Base-by-base conservation (phyloP, 2,888 invertebrate species). In the Meganola albula region DNA sequence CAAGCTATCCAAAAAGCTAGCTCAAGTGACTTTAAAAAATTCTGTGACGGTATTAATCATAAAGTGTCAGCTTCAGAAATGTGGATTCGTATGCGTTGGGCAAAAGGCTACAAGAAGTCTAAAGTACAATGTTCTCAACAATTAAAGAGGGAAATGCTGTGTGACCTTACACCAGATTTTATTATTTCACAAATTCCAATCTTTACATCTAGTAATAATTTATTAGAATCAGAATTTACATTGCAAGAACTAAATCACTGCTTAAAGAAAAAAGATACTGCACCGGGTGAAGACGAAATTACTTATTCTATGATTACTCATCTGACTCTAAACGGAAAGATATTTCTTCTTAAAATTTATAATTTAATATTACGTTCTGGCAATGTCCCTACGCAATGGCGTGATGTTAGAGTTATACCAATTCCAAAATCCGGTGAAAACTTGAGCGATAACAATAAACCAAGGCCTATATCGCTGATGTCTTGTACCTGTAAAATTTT, bases 1-100 rank as follows among this genome's bases (percentile, higher is more conserved):
- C 23, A 13, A n/a, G 2, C 20, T 10, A 44, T 46, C 2, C 2
- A 10, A 2, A 13, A 12, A 31, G 24, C 31, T 5, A 31, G 12
- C 10, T 16, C 24, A 4, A 8, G 20, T 0, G 4, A 6, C 3
- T 31, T 8, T 10, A 10, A 24, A n/a, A 9, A 1, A 0, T 31
- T 24, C 7, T 31, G 31, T 24, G 18, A 25, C 13, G 20, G 23
- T 12, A 23, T 29, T 8, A 20, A 31, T 10, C 8, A 20, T 1
- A 4, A 7, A 5, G 1, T 2, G 3, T 20, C 24, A 2, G 4
- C 7, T 6, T 12, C 24, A 1, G 7, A 25, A 8, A 31, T 31
- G 31, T 31, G 31, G 31, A 3, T 6, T 1, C 3, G 5, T 3
- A 24, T 30, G 29, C 8, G 22, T 0, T 31, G 31, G 31, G n/a